A percentile compares a stretch with the other conserved stretches of the same genome.
Conservation (phyloP, 1,140 invertebrate species). For the Saxidomus purpurata region DNA sequence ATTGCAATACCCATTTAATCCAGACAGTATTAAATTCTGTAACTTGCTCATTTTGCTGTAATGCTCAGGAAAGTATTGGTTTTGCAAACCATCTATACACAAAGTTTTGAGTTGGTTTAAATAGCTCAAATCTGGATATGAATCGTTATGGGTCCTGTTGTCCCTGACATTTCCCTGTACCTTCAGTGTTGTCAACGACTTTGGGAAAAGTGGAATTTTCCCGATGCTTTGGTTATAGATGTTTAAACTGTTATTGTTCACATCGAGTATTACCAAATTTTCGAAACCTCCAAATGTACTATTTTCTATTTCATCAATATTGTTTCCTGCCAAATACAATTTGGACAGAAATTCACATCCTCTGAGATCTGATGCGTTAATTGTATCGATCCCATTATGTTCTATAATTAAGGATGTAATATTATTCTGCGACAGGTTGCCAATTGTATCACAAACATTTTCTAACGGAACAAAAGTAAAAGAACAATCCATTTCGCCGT, state of each 20-base stretch:
- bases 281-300: neutral
- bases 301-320: constrained; percentile 12
- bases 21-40: neutral
- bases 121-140: neutral
- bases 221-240: neutral
- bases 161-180: neutral
- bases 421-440: no score
- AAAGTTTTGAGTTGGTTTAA: neutral
- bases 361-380: constrained; percentile 1
- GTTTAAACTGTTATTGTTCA: neutral
- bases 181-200: neutral
- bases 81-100: neutral
- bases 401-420: neutral
- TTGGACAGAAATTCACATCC: constrained; percentile 43
- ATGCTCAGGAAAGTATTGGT: neutral
- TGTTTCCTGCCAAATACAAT: constrained; percentile 43
- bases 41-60: neutral
- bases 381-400: neutral
- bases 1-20: neutral
- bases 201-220: neutral
- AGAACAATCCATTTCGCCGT: constrained; percentile 5
- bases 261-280: neutral
- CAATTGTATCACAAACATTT: neutral
- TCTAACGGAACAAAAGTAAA: neutral
- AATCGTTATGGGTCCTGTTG: neutral